A percentile compares a stretch with the other conserved stretches of the same genome.
These are phyloP conservation scores for Hydrocynus forskahlii DNA, from an alignment of 2,797 vertebrate species.

Conservation along the genomic window DNA sequence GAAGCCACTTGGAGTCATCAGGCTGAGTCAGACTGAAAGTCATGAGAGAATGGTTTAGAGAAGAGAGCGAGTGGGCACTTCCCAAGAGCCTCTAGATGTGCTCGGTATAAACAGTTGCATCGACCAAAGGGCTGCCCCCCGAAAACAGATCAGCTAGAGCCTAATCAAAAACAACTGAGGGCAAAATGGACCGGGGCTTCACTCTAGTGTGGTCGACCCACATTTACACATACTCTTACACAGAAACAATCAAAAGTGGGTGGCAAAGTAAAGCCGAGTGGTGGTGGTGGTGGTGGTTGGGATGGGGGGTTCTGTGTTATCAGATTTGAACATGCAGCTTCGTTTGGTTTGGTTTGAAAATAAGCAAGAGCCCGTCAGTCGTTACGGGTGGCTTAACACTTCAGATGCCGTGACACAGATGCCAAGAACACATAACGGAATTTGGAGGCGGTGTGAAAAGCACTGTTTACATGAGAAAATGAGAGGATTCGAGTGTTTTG, in stretches of 20 bases:
- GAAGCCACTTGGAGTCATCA: conserved; percentile 8
- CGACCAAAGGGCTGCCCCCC: not conserved
- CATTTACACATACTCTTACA: conserved; percentile 34
- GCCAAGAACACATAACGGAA: conserved; percentile 14
- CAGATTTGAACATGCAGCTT: conserved; percentile 52
- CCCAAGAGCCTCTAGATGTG: conserved; percentile 28
- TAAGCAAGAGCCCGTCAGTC: not conserved
- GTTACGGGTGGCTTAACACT: not conserved
- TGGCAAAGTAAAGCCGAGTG: conserved; percentile 22
- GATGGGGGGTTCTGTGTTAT: conserved; percentile 42
- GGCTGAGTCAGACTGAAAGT: not conserved
- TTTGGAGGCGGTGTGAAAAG: conserved; percentile 20
- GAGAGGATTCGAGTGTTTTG: not conserved
- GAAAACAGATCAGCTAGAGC: conserved; percentile 36
- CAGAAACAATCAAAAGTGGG: conserved; percentile 51
- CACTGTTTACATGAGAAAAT: conserved; percentile 40
- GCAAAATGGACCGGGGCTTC: conserved; percentile 8
- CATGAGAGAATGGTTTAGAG: not conserved
- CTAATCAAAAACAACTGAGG: conserved; percentile 55
- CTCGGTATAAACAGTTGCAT: conserved; percentile 39
- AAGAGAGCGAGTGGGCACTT: conserved; percentile 9
- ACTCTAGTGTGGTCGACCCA: not conserved
- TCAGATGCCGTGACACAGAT: not conserved
- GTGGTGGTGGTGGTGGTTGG: conserved; percentile 16
- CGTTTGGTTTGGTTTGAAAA: not conserved